Percentiles rank a stretch among this genome's conserved stretches.
Conservation (phyloP, 2,797 vertebrate species). For the Sebastes taczanowskii region DNA sequence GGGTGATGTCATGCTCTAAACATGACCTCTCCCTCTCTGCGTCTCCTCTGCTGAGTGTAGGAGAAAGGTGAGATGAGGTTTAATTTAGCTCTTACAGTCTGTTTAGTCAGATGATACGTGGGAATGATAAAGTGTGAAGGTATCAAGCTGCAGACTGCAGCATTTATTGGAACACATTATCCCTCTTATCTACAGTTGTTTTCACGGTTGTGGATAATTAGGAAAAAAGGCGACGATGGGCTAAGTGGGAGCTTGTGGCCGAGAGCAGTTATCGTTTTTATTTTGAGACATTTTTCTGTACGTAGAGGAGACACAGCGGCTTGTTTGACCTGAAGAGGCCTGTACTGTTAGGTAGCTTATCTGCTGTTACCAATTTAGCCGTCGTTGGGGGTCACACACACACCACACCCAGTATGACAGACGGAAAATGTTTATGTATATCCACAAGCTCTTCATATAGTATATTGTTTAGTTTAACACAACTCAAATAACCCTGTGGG, state of each 20-base stretch:
- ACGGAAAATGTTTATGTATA: constrained; percentile 9
- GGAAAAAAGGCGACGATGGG: constrained; percentile 11
- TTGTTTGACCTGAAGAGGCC: constrained; percentile 8
- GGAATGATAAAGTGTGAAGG: constrained; percentile 73
- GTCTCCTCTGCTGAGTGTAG: constrained; percentile 66
- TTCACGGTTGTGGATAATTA: constrained; percentile 7
- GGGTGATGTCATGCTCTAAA: constrained; percentile 81
- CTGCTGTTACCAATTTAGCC: constrained; percentile 39
- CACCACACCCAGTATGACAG: background rate
- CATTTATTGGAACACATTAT: constrained; percentile 55
- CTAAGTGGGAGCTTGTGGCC: background rate
- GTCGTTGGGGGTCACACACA: background rate
- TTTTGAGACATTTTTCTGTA: background rate
- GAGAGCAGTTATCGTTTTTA: background rate
- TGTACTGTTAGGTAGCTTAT: constrained; percentile 1
- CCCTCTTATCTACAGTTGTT: constrained; percentile 27
- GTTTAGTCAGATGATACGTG: constrained; percentile 74
- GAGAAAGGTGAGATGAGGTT: constrained; percentile 79
- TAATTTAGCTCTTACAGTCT: constrained; percentile 75
- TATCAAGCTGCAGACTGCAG: constrained; percentile 61
- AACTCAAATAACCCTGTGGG: background rate
- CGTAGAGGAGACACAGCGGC: background rate
- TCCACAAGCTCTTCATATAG: background rate
- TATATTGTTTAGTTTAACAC: background rate
- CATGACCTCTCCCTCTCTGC: constrained; percentile 68